These are phyloP conservation scores for Etheostoma perlongum DNA, from an alignment of 2,797 vertebrate genomes.

Conservation along the genomic window DNA sequence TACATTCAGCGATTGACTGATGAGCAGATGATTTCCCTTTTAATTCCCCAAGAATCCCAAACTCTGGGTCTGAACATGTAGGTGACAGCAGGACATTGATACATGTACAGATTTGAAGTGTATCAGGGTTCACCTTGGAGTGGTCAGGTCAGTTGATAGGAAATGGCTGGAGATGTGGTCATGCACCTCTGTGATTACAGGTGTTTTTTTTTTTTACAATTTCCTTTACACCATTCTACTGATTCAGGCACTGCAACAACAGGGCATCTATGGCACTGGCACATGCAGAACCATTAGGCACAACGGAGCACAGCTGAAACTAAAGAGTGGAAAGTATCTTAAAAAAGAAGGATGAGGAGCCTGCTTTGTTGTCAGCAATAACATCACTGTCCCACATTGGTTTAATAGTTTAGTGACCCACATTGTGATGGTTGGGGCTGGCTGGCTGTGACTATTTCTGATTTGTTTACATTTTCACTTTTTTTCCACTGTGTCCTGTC, in stretches of 20 bases:
- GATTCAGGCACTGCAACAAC: background rate
- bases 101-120: too few species aligned
- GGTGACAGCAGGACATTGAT: too few species aligned
- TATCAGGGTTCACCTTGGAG: background rate
- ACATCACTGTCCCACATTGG: conserved; percentile 45
- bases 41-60: background rate
- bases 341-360: conserved; percentile 36
- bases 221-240: background rate
- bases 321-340: conserved; percentile 45
- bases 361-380: conserved; percentile 48
- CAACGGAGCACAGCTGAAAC: conserved; percentile 47
- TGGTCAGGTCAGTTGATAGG: background rate
- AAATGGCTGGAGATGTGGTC: background rate
- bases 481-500: too few species aligned
- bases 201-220: background rate
- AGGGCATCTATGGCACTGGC: conserved; percentile 38
- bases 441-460: too few species aligned
- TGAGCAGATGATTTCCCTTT: background rate
- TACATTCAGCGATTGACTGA: background rate
- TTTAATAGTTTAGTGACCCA: conserved; percentile 50
- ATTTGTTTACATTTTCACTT: too few species aligned
- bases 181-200: background rate
- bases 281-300: conserved; percentile 43
- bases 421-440: background rate
- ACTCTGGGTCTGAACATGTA: background rate